Percentiles rank a stretch among this genome's conserved stretches.
These are phyloP conservation scores for Tiliacea citrago DNA, from an alignment of 2,888 invertebrate genomes.

Conservation along the genomic window DNA sequence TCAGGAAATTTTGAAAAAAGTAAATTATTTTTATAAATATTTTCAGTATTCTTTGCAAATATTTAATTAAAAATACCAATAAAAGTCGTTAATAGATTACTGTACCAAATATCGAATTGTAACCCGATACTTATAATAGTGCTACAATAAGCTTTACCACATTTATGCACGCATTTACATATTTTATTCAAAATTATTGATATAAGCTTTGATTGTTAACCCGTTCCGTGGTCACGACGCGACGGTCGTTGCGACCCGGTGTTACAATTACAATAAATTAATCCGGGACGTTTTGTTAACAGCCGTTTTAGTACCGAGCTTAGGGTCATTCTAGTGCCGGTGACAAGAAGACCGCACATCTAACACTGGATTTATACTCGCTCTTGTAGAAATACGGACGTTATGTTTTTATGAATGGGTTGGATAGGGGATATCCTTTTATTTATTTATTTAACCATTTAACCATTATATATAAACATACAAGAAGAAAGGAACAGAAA, in stretches of 20 bases:
- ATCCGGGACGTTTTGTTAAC: constrained; percentile 70
- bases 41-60: neutral
- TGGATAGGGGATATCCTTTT: neutral
- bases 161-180: constrained; percentile 13
- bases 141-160: constrained; percentile 21
- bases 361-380: constrained; percentile 34
- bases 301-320: constrained; percentile 65
- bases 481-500: too few relatives aligned
- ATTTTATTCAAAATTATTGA: constrained; percentile 19
- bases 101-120: constrained; percentile 7
- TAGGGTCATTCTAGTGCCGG: constrained; percentile 28
- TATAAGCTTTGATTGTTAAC: constrained; percentile 47
- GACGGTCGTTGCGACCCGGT: constrained; percentile 65
- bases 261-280: constrained; percentile 79
- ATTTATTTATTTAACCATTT: too few relatives aligned
- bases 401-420: neutral
- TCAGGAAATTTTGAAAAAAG: neutral
- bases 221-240: constrained; percentile 62
- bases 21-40: neutral
- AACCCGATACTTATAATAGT: constrained; percentile 25
- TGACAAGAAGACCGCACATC: constrained; percentile 33
- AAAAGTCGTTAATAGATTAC: neutral
- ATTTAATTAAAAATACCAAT: constrained; percentile 12
- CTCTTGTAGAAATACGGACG: constrained; percentile 6
- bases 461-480: too few relatives aligned